phyloP scores from a whole-genome alignment of 1,140 invertebrate species.

The Trichonephila clavata region DNA sequence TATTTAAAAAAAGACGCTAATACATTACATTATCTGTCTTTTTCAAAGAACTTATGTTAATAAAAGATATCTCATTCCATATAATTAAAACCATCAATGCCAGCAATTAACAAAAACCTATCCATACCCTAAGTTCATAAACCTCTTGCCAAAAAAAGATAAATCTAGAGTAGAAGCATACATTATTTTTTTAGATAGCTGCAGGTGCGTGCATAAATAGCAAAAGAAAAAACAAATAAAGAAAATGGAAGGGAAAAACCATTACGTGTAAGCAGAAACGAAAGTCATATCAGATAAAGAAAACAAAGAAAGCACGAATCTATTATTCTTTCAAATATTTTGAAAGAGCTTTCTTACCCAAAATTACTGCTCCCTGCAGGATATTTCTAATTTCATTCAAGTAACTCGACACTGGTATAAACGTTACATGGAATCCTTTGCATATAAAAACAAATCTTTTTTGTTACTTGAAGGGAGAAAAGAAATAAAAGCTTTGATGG shows the following conservation, averaged over 20 bases:
- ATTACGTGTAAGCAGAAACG: slow-evolving; percentile 28
- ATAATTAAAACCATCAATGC: background rate
- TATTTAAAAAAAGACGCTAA: no score
- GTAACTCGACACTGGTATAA: background rate
- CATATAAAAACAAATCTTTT: background rate
- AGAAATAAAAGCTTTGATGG: background rate
- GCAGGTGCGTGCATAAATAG: slow-evolving; percentile 40
- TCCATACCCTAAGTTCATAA: background rate
- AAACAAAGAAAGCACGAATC: slow-evolving; percentile 57
- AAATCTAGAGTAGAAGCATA: background rate
- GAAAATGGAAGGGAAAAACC: slow-evolving; percentile 30
- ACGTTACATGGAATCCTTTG: background rate
- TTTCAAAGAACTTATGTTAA: no score
- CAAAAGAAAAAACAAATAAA: background rate
- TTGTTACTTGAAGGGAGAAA: background rate
- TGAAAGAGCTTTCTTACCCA: slow-evolving; percentile 16
- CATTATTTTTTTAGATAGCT: background rate
- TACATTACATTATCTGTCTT: no score
- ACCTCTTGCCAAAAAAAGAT: background rate
- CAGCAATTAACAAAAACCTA: background rate
- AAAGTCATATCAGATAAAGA: slow-evolving; percentile 51
- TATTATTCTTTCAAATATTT: slow-evolving; percentile 67
- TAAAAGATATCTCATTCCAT: background rate
- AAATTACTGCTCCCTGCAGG: slow-evolving; percentile 13
- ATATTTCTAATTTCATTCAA: slow-evolving; percentile 21